Evolutionary conservation across 2,888 invertebrate species (phyloP).

Genomic region (Mantis religiosa): DNA sequence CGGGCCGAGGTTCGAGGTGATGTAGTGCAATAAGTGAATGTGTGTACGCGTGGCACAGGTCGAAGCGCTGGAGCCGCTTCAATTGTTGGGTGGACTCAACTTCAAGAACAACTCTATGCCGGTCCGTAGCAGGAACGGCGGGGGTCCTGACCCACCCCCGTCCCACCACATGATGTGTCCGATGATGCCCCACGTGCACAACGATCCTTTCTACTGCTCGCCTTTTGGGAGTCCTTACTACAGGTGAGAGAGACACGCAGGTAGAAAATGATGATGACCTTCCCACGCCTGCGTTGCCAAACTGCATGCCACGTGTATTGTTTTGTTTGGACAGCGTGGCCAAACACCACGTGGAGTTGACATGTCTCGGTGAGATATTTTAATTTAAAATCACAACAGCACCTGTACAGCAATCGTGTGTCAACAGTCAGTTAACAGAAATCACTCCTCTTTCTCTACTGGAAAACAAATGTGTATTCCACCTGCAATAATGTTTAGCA

Average conservation of each 20-base stretch:
- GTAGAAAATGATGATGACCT: neutral
- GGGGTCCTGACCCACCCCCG: conserved; percentile 34
- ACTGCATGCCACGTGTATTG: neutral
- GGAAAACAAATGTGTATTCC: too few species aligned
- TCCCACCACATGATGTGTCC: conserved; percentile 39
- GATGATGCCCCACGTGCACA: conserved; percentile 44
- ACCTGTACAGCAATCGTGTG: too few species aligned
- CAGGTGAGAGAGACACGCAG: conserved; percentile 47
- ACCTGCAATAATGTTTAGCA: too few species aligned
- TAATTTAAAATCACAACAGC: too few species aligned
- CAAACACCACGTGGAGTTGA: neutral
- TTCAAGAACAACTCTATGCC: conserved; percentile 32
- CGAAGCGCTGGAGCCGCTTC: conserved; percentile 44
- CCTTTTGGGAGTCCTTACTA: conserved; percentile 56
- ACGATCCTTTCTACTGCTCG: conserved; percentile 56
- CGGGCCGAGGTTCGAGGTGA: neutral
- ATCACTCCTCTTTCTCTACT: too few species aligned
- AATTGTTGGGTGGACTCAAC: conserved; percentile 35
- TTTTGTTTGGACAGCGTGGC: neutral
- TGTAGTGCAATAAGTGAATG: neutral
- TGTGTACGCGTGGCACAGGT: neutral
- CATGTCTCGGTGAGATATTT: too few species aligned
- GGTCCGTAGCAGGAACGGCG: conserved; percentile 30
- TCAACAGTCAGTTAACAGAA: too few species aligned
- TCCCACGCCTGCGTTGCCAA: neutral